Conservation (phyloP, 2,888 invertebrate genomes). For the Pollenia amentaria region DNA sequence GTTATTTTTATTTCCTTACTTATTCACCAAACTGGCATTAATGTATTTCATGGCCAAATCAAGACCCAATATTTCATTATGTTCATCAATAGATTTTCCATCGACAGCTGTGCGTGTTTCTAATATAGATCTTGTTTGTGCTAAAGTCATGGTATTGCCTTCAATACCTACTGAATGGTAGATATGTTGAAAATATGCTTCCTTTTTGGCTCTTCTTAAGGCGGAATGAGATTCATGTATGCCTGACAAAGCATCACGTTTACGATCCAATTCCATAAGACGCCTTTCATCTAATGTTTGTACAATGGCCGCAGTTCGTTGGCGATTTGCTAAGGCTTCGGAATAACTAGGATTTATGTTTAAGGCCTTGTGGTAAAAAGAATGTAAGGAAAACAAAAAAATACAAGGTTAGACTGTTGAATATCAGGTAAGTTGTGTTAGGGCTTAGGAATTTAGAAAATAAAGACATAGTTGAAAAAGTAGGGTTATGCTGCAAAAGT, state of each 20-base stretch:
- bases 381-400: background rate
- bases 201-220: slow-evolving; percentile 94
- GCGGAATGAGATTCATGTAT: slow-evolving; percentile 93
- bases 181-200: slow-evolving; percentile 97
- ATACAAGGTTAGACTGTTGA: background rate
- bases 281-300: slow-evolving; percentile 92
- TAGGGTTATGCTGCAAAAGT: too few species aligned
- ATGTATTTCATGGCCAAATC: slow-evolving; percentile 98
- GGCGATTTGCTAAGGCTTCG: slow-evolving; percentile 91
- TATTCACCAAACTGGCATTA: slow-evolving; percentile 90
- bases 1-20: slow-evolving; percentile 80
- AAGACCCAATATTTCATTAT: slow-evolving; percentile 97
- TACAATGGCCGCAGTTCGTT: slow-evolving; percentile 94
- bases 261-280: slow-evolving; percentile 89
- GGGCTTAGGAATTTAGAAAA: too few species aligned
- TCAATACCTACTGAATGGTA: slow-evolving; percentile 99
- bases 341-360: slow-evolving; percentile 93
- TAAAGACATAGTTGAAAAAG: too few species aligned
- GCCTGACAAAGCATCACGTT: slow-evolving; percentile 91
- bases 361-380: slow-evolving; percentile 86
- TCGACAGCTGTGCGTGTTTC: slow-evolving; percentile 95
- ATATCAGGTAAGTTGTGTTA: too few species aligned
- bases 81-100: slow-evolving; percentile 97
- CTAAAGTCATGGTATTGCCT: slow-evolving; percentile 97
- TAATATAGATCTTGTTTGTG: slow-evolving; percentile 95